Base-by-base conservation (phyloP, 2,888 invertebrate species). In the Andrena fulva region DNA sequence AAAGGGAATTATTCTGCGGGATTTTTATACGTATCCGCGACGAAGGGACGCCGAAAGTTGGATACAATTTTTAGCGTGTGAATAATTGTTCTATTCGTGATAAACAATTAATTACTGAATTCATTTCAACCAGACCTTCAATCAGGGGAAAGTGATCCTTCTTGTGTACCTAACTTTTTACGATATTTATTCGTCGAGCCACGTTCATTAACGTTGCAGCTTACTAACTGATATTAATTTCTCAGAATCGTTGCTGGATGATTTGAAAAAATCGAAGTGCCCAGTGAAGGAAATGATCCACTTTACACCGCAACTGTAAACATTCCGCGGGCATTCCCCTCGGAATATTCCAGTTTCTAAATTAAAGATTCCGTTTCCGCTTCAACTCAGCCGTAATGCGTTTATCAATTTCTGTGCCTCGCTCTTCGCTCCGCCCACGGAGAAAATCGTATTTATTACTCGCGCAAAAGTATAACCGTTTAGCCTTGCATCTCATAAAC, bases 341-440 rank as follows among this genome's bases (percentile, higher is more conserved):
- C 48, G 73, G 76, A 80, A 81, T 81, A 80, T 73, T 83, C 77
- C 86, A 85, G 84, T 88, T 89, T 88, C 84, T 84, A 86, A 89
- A 89, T 87, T 88, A 85, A 86, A 76, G 83, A 84, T 89, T 89
- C 86, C 89, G 86, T 77, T 88, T 78, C 86, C 85, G 84, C 72
- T 76, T 79, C 79, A 70, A 70, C 82, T 73, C 81, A 71, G 60
- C 76, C 83, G 85, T 89, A 90, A 90, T 90, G 80, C 88, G 86
- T 90, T 90, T 90, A 90, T 74, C 89, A 88, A 89, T 87, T 88
- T 84, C 82, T 85, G 79, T 76, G 67, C 76, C 75, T 73, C 60
- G 70, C 67, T 63, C 78, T 81, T 73, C 84, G 84, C 78, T 73
- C 82, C 79, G 80, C 77, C 87, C 75, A 72, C 67, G 64, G 12